phyloP scores from a whole-genome alignment of 2,888 invertebrate genomes.

The Mythimna vitellina region DNA sequence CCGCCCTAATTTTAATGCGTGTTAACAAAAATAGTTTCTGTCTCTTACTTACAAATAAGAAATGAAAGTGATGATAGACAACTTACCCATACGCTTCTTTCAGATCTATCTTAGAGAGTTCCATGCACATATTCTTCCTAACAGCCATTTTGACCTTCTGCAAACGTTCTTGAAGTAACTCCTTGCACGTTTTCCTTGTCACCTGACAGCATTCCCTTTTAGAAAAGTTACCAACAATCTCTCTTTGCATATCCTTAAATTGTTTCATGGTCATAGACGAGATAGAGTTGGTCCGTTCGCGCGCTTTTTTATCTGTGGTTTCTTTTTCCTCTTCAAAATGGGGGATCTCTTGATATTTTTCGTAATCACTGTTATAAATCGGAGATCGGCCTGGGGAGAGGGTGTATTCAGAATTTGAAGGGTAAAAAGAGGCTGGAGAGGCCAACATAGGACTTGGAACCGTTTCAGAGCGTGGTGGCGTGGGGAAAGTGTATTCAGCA shows the following conservation, averaged over 20 bases:
- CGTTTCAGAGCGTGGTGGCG: conserved; percentile 81
- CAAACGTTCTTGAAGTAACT: conserved; percentile 77
- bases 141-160: conserved; percentile 72
- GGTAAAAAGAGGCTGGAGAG: conserved; percentile 69
- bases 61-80: conserved; percentile 3
- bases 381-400: conserved; percentile 78
- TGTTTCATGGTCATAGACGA: conserved; percentile 80
- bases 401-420: conserved; percentile 73
- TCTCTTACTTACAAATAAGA: not conserved
- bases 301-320: conserved; percentile 62
- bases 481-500: conserved; percentile 69
- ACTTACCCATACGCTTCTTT: conserved; percentile 81
- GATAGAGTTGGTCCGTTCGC: conserved; percentile 65
- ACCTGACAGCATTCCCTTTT: conserved; percentile 81
- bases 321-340: conserved; percentile 69
- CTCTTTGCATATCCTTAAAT: conserved; percentile 84
- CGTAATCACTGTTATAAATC: conserved; percentile 76
- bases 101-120: conserved; percentile 78
- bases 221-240: conserved; percentile 75
- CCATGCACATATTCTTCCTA: conserved; percentile 74
- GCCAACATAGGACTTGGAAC: conserved; percentile 78
- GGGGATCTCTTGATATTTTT: conserved; percentile 80
- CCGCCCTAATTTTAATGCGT: not conserved
- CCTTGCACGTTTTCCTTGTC: conserved; percentile 73
- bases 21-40: no score